Evolutionary conservation across 2,113 vertebrate species (phyloP), one percentile per base, ranked within the genome.

Genomic region (Sinocyclocheilus anshuiensis): DNA sequence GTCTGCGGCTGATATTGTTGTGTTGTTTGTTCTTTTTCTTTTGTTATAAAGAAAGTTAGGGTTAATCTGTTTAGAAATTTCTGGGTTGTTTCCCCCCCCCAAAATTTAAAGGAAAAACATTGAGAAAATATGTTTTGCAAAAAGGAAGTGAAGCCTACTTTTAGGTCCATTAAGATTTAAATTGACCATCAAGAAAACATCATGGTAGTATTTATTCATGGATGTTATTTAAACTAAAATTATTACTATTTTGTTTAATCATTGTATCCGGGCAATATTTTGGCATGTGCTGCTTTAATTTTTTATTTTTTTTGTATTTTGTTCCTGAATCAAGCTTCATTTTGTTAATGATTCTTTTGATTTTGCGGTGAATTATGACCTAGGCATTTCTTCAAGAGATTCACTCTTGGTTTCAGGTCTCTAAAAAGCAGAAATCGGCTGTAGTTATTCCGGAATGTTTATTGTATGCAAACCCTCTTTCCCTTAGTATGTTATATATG

Each of bases 341-440:
- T 45, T 45, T 45, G 11, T 42, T 42, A 42, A 15, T 75, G 39
- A 42, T 26, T 29, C 18, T 15, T 24, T 55, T 20, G 29, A 11
- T 33, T 71, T 42, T 61, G 20, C 2, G 3, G 6, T 42, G 20
- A 61, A 16, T 61, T 80, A n/a, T 59, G 29, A 6, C 77, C 6
- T 53, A 16, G 16, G n/a, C 10, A 59, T 78, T 78, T 59, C 53
- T 57, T 78, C 71, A 69, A 9, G 6, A 4, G 33, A 36, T 72
- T 22, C 16, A 9, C 16, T 8, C 67, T 71, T 39, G 33, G 71
- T 74, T 74, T 74, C 55, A 8, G 77, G 29, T 45, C 39, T 84
- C 26, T 84, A n/a, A 79, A 87, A 48, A 36, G 50, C 11, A 12
- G 71, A 55, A 48, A 77, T 72, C 10, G 67, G 48, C 87, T 81